Evolutionary conservation across 2,888 invertebrate genomes (phyloP), one percentile per base, ranked within the genome.

Genomic region (Synanthedon vespiformis): DNA sequence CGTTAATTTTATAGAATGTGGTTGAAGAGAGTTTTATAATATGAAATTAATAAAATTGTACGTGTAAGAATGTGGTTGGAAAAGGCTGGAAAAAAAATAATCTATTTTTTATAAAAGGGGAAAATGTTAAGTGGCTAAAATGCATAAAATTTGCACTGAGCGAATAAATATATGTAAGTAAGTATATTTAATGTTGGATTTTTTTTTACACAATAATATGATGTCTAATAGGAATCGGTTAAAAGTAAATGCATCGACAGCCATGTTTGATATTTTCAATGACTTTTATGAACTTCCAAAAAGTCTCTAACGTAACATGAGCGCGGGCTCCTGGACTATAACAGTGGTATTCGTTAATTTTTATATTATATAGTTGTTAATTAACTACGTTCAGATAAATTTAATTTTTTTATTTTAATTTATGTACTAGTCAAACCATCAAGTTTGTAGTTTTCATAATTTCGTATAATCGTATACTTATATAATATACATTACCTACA

Each of bases 51-150:
- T 16, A 18, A 16, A 16, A 14, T 48, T 77, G 76, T 79, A 74
- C 66, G 67, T 68, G 65, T 62, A 61, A 48, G 59, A 65, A 65
- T 64, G 57, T 58, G 55, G 65, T 65, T 65, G 13, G 48, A 16
- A 48, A 48, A 14, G 48, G 48, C 48, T 48, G 48, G 16, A 22
- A 2, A 22, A 18, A 16, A 48, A 18, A 22, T 5, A 14, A 22
- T 48, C 13, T 44, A 49, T 81, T 82, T 82, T 82, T 82, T 83
- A 65, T 81, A 81, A 75, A 59, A 73, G 70, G 74, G 72, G 63
- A 64, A 67, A 68, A 76, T 77, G 80, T 82, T 81, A 77, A 71
- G 80, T 82, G 81, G 82, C 79, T 82, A 77, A 76, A 75, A 70
- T 74, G 76, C 79, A 79, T 77, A 74, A 72, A 71, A 2, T 48